A percentile compares a stretch with the other conserved stretches of the same genome.
These are phyloP conservation scores for Protosalanx chinensis DNA, from an alignment of 2,797 vertebrate genomes.

Conservation along the genomic window DNA sequence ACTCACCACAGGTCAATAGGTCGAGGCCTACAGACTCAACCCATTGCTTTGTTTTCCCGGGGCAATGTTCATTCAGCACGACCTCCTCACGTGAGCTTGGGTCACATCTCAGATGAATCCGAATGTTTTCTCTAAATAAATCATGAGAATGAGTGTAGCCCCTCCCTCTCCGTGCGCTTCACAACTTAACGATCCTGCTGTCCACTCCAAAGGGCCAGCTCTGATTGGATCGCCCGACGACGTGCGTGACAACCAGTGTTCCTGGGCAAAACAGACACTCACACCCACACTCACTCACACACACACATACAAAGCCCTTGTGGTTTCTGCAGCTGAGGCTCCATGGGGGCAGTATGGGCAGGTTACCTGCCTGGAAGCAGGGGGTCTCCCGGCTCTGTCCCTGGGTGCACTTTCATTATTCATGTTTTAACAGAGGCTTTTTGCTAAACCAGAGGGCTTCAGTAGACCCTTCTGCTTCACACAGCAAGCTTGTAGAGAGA, in stretches of 20 bases:
- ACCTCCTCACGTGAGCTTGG: too few relatives aligned
- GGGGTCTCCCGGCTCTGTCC: constrained; percentile 14
- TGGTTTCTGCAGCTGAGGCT: too few relatives aligned
- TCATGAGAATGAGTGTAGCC: not conserved
- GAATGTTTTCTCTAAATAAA: too few relatives aligned
- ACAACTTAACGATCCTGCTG: constrained; percentile 44
- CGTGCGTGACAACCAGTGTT: too few relatives aligned
- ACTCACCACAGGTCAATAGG: too few relatives aligned
- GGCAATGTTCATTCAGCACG: too few relatives aligned
- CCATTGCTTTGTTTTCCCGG: too few relatives aligned
- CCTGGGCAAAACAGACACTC: not conserved
- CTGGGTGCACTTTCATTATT: constrained; percentile 40
- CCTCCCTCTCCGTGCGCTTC: constrained; percentile 43
- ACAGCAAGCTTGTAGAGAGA: constrained; percentile 19
- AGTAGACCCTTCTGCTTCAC: constrained; percentile 16
- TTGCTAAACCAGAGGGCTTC: constrained; percentile 19
- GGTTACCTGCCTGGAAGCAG: not conserved
- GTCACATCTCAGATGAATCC: too few relatives aligned
- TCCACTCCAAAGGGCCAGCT: constrained; percentile 24
- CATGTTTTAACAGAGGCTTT: constrained; percentile 37
- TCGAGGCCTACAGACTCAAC: too few relatives aligned
- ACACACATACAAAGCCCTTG: too few relatives aligned
- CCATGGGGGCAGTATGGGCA: not conserved
- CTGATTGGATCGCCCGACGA: constrained; percentile 38
- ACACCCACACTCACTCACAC: too few relatives aligned